Evolutionary conservation across 2,797 vertebrate genomes (phyloP).

Genomic region (Microhierax caerulescens): DNA sequence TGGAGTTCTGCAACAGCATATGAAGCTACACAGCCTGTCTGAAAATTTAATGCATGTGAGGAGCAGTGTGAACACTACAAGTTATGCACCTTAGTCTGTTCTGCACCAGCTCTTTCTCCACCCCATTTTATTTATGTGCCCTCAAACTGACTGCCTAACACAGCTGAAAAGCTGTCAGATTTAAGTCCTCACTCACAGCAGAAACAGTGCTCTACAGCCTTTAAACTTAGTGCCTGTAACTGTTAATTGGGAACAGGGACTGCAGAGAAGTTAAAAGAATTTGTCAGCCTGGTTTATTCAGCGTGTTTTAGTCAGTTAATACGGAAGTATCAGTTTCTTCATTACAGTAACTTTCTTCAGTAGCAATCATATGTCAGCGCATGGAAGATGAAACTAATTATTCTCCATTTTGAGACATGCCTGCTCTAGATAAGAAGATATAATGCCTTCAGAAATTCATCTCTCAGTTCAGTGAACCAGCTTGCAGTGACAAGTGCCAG

Average conservation of each 20-base stretch:
- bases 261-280: neutral
- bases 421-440: neutral
- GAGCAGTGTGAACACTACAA: neutral
- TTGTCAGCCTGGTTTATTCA: neutral
- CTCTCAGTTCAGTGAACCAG: neutral
- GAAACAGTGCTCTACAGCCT: neutral
- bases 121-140: neutral
- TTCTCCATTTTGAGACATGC: neutral
- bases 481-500: neutral
- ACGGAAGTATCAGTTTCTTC: neutral
- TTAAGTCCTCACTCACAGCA: rapidly evolving
- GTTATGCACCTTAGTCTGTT: neutral
- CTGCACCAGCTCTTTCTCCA: neutral
- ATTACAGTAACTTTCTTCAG: neutral
- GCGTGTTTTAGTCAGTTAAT: neutral
- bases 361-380: neutral
- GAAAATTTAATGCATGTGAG: neutral
- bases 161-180: neutral
- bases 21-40: neutral
- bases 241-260: neutral
- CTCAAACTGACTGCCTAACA: neutral
- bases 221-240: neutral
- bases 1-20: neutral
- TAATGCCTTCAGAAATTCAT: neutral
- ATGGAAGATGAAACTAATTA: neutral